Conservation (phyloP, 2,797 vertebrate genomes). For the Rousettus madagascariensis region DNA sequence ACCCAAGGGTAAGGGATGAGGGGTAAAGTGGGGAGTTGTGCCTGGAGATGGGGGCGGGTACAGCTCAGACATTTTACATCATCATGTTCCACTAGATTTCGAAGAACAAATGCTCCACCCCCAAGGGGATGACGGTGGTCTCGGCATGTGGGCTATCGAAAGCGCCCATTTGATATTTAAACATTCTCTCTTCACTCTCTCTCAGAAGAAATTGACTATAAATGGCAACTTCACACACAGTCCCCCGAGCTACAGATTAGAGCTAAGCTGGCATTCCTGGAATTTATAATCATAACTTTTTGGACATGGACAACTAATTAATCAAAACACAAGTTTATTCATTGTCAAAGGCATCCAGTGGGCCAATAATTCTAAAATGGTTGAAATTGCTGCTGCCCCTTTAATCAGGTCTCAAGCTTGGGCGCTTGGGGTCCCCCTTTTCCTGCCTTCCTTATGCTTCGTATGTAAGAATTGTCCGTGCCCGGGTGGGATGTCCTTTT, state of each 20-base stretch:
- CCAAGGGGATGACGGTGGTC: neutral
- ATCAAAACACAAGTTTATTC: constrained; percentile 73
- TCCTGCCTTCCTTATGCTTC: constrained; percentile 42
- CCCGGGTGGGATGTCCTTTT: neutral
- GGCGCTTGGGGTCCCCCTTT: neutral
- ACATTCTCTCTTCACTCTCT: constrained; percentile 46
- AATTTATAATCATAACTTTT: constrained; percentile 75
- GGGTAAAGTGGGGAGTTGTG: rapidly evolving
- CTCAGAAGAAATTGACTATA: constrained; percentile 60
- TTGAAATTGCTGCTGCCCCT: constrained; percentile 47
- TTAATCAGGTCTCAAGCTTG: constrained; percentile 56
- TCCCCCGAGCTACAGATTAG: constrained; percentile 66
- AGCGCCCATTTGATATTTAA: constrained; percentile 32
- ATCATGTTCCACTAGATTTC: neutral
- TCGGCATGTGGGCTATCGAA: neutral
- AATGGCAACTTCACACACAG: constrained; percentile 75
- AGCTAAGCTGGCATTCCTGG: constrained; percentile 67
- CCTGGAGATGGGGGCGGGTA: neutral
- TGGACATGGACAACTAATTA: constrained; percentile 77
- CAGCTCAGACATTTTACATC: neutral
- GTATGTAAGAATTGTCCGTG: constrained; percentile 41
- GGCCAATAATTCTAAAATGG: constrained; percentile 56
- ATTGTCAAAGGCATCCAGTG: constrained; percentile 54
- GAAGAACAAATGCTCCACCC: neutral
- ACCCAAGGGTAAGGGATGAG: neutral